These are phyloP conservation scores for Pomatorhinus ruficollis DNA, from an alignment of 2,113 vertebrate species.

Conservation along the genomic window DNA sequence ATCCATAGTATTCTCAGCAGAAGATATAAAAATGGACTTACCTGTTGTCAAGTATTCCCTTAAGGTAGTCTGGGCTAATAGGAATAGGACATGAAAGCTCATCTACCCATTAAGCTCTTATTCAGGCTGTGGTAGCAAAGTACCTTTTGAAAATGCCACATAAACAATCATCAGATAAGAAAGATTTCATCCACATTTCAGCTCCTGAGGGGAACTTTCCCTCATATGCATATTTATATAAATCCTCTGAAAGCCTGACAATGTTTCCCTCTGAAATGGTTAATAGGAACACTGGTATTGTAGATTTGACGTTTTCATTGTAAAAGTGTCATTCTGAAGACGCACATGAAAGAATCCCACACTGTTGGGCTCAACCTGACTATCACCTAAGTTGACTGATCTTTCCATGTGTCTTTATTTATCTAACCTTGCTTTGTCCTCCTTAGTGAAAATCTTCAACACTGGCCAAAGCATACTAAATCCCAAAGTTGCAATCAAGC, in stretches of 20 bases:
- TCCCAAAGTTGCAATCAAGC: not conserved
- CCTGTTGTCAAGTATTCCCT: not conserved
- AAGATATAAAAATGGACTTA: not conserved
- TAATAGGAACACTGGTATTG: not conserved
- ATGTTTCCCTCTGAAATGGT: not conserved
- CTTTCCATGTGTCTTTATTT: not conserved
- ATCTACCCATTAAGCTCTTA: not conserved
- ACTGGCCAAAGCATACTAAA: not conserved
- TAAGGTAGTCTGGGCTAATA: not conserved
- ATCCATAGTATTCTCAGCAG: not conserved
- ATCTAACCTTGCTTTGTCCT: not conserved
- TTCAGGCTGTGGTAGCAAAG: not conserved
- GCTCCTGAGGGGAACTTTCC: not conserved
- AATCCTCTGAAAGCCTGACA: not conserved
- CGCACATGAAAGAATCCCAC: not conserved
- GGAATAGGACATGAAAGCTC: not conserved
- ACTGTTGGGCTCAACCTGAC: not conserved
- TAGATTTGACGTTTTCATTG: not conserved
- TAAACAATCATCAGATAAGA: not conserved
- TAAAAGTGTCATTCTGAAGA: not conserved
- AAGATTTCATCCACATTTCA: not conserved
- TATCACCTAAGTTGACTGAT: not conserved
- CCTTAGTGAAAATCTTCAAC: not conserved
- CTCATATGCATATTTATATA: not conserved
- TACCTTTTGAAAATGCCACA: not conserved